A percentile compares a stretch with the other conserved stretches of the same genome.
Evolutionary conservation across 64 coral and sea anemone genomes (phyloP).

Genomic region (Montipora cactus): DNA sequence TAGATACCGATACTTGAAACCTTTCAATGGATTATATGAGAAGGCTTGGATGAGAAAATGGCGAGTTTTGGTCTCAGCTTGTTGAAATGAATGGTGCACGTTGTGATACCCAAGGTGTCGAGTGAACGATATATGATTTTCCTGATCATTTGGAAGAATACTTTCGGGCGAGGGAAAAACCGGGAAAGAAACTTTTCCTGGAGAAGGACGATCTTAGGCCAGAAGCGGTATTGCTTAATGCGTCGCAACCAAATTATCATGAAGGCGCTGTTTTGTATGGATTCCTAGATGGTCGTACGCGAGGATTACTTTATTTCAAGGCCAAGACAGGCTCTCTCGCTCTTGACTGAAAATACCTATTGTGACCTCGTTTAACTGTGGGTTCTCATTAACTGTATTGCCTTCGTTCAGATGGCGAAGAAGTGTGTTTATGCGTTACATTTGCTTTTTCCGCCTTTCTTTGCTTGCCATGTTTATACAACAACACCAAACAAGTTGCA

Average conservation of each 20-base stretch:
- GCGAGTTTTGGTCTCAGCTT: neutral
- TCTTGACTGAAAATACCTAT: neutral
- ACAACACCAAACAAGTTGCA: conserved; percentile 12
- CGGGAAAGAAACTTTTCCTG: neutral
- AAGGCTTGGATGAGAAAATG: neutral
- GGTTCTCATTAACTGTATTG: neutral
- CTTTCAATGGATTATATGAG: neutral
- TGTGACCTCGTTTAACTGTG: neutral
- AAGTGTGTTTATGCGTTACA: conserved; percentile 7
- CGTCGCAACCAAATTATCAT: too few species aligned
- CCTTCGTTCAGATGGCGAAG: conserved; percentile 1
- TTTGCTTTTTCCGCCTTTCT: conserved; percentile 3
- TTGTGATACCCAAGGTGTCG: neutral
- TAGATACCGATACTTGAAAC: neutral
- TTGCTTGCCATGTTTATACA: conserved; percentile 30
- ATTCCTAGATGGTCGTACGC: neutral
- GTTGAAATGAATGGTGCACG: neutral
- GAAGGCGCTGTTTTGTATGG: neutral
- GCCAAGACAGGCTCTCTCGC: neutral
- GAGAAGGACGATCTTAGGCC: neutral
- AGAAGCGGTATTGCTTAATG: neutral
- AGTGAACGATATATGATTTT: neutral
- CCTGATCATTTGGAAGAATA: too few species aligned
- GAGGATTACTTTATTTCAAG: neutral
- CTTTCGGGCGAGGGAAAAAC: neutral